Conservation (phyloP, 2,113 vertebrate species). For the Entomyzon cyanotis region DNA sequence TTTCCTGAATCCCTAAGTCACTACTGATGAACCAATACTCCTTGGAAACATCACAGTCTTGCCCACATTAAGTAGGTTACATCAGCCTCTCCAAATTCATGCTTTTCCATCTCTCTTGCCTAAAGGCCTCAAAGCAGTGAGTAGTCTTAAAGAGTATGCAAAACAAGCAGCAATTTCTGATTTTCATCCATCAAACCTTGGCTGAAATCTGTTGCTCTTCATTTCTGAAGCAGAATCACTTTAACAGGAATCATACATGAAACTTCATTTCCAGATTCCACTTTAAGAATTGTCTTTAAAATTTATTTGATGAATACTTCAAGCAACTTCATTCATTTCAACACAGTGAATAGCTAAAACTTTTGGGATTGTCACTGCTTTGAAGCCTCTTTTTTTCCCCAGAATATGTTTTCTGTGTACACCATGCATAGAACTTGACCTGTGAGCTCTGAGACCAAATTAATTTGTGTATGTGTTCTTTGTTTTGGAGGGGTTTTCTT, state of each 20-base stretch:
- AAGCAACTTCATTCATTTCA: background rate
- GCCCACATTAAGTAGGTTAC: background rate
- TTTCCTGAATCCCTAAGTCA: background rate
- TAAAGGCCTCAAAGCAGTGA: background rate
- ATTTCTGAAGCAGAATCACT: background rate
- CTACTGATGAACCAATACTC: background rate
- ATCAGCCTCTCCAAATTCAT: background rate
- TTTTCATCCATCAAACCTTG: background rate
- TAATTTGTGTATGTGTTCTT: background rate
- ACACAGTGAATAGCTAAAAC: background rate
- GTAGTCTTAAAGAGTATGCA: fast-evolving
- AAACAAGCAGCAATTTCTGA: background rate
- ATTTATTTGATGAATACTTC: background rate
- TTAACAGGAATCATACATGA: background rate
- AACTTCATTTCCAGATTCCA: background rate
- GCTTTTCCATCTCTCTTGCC: background rate
- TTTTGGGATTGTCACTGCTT: background rate
- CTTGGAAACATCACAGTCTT: background rate
- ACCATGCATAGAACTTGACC: background rate
- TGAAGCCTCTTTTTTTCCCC: background rate
- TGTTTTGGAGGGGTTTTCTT: background rate
- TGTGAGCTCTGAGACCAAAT: background rate
- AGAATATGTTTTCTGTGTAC: background rate
- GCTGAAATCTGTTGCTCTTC: background rate
- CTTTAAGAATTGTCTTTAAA: background rate